These are phyloP conservation scores for Argyresthia albistria DNA, from an alignment of 2,888 invertebrate genomes.

Conservation along the genomic window DNA sequence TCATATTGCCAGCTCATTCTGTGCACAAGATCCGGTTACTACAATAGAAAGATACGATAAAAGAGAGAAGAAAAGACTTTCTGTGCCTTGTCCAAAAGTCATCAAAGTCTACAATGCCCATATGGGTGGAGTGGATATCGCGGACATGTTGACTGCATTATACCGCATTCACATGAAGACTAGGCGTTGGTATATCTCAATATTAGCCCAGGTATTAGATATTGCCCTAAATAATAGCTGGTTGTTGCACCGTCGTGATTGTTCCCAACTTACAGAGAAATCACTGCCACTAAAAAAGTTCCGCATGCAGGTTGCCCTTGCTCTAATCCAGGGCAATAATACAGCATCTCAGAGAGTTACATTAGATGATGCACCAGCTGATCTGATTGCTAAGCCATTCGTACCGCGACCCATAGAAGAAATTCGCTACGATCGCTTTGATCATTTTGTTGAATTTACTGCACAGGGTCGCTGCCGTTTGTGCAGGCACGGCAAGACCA, in stretches of 20 bases:
- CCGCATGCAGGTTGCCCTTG: neutral
- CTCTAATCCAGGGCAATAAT: neutral
- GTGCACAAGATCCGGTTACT: conserved; percentile 5
- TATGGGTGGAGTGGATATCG: conserved; percentile 9
- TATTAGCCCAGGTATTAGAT: conserved; percentile 9
- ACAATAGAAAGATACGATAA: conserved; percentile 14
- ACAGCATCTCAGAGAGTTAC: neutral
- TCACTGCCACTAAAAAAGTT: neutral
- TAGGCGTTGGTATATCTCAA: conserved; percentile 7
- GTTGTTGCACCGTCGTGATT: neutral
- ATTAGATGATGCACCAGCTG: neutral
- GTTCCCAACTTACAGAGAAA: neutral
- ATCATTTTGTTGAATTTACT: neutral
- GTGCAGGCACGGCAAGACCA: too few relatives aligned
- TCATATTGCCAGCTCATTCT: conserved; percentile 5
- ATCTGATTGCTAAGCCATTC: neutral
- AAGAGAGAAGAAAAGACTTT: conserved; percentile 10
- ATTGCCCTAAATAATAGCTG: conserved; percentile 8
- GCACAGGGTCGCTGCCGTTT: neutral
- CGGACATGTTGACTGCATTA: conserved; percentile 9
- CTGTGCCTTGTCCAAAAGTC: conserved; percentile 16
- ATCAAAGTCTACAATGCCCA: conserved; percentile 9
- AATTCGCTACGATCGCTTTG: neutral
- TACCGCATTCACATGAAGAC: conserved; percentile 7
- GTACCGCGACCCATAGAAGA: neutral